Percentiles rank a stretch among this genome's conserved stretches.
These are phyloP conservation scores for Erethizon dorsatum DNA, from an alignment of 2,797 vertebrate genomes.

Conservation along the genomic window DNA sequence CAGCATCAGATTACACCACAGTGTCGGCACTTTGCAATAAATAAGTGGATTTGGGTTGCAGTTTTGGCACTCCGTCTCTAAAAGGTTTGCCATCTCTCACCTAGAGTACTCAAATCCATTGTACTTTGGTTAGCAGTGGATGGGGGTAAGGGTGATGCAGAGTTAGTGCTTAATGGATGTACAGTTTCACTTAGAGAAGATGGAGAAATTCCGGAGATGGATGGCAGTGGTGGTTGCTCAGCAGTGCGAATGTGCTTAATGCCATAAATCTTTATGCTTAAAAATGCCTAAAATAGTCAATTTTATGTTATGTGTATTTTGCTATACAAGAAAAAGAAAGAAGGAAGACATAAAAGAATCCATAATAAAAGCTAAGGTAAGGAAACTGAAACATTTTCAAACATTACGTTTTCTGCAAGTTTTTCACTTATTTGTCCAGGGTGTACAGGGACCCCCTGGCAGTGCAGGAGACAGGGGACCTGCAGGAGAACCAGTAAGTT, in stretches of 20 bases:
- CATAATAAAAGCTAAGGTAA: slow-evolving; percentile 57
- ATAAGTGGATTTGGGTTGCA: not conserved
- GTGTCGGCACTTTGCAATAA: not conserved
- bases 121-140: not conserved
- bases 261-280: not conserved
- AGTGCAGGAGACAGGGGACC: slow-evolving; percentile 93
- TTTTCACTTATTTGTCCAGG: slow-evolving; percentile 90
- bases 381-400: slow-evolving; percentile 69
- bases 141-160: rapidly evolving
- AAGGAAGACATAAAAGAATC: not conserved
- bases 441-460: slow-evolving; percentile 93
- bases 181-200: not conserved
- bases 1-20: not conserved
- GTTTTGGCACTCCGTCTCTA: not conserved
- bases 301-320: not conserved
- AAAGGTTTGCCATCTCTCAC: not conserved
- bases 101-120: not conserved
- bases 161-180: not conserved
- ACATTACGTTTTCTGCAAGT: slow-evolving; percentile 66
- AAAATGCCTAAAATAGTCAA: not conserved
- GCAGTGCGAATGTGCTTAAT: not conserved
- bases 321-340: not conserved
- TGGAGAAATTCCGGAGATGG: not conserved
- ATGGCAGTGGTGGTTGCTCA: not conserved
- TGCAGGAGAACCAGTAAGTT: slow-evolving; percentile 95